These are phyloP conservation scores for Syngnathus floridae DNA, from an alignment of 2,113 vertebrate genomes.

Conservation along the genomic window DNA sequence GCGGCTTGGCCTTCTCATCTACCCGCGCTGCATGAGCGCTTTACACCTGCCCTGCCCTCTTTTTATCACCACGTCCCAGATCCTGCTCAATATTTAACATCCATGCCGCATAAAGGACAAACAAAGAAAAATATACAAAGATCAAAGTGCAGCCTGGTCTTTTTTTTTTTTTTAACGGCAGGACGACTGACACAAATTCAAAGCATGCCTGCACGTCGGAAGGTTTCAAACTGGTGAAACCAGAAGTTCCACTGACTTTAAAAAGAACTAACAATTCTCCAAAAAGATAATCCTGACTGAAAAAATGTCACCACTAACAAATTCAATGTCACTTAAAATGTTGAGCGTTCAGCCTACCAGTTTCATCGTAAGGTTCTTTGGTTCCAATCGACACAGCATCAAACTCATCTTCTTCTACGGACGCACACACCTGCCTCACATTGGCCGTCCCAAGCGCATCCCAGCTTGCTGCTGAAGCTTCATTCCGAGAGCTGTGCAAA, in stretches of 20 bases:
- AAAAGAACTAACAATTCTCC: background rate
- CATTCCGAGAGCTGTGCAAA: background rate
- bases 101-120: slow-evolving; percentile 7
- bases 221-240: slow-evolving; percentile 28
- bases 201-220: slow-evolving; percentile 10
- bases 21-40: slow-evolving; percentile 33
- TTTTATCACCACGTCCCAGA: slow-evolving; percentile 49
- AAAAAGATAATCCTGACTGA: background rate
- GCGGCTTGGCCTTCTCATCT: slow-evolving; percentile 14
- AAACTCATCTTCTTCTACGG: slow-evolving; percentile 69
- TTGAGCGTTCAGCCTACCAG: slow-evolving; percentile 75
- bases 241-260: slow-evolving; percentile 22
- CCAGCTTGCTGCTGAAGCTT: background rate
- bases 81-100: slow-evolving; percentile 47
- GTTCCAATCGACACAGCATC: slow-evolving; percentile 88
- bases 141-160: slow-evolving; percentile 25
- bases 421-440: slow-evolving; percentile 66
- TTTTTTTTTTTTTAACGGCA: slow-evolving; percentile 18
- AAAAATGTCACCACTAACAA: background rate
- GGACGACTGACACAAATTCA: slow-evolving; percentile 17
- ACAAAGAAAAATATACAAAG: slow-evolving; percentile 9
- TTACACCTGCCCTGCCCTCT: slow-evolving; percentile 28
- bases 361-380: slow-evolving; percentile 86
- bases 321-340: too few relatives aligned
- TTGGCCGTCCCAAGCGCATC: slow-evolving; percentile 28